Conservation (phyloP, 2,113 vertebrate species). For the Anser brachyrhynchus region DNA sequence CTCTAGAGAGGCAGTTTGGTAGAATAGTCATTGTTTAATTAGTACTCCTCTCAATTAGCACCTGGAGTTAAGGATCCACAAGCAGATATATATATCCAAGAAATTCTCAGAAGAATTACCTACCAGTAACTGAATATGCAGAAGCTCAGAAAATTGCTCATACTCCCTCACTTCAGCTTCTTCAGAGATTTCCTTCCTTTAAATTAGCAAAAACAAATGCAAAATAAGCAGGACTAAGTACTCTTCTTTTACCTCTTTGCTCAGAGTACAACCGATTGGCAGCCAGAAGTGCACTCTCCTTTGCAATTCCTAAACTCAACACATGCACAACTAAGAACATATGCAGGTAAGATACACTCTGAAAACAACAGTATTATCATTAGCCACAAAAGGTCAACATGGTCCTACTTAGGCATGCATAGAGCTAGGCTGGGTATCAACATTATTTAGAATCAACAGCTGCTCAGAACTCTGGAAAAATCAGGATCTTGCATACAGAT, state of each 20-base stretch:
- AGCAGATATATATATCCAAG: neutral
- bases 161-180: neutral
- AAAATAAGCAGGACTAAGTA: neutral
- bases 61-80: conserved; percentile 37
- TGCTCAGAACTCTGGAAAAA: neutral
- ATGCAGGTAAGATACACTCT: neutral
- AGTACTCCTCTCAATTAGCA: conserved; percentile 32
- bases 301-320: neutral
- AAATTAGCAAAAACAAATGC: neutral
- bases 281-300: neutral
- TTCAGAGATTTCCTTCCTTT: conserved; percentile 30
- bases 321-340: neutral
- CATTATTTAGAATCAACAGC: neutral
- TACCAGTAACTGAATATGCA: conserved; percentile 29
- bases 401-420: neutral
- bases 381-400: neutral
- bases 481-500: neutral
- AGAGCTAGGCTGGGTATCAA: neutral
- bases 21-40: conserved; percentile 53
- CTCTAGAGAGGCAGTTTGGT: conserved; percentile 6
- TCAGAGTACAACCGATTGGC: neutral
- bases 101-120: conserved; percentile 41
- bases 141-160: neutral
- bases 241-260: neutral
- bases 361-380: neutral